Evolutionary conservation across 2,113 vertebrate species (phyloP), one percentile per base, ranked within the genome.

Genomic region (Phalacrocorax pelagicus): DNA sequence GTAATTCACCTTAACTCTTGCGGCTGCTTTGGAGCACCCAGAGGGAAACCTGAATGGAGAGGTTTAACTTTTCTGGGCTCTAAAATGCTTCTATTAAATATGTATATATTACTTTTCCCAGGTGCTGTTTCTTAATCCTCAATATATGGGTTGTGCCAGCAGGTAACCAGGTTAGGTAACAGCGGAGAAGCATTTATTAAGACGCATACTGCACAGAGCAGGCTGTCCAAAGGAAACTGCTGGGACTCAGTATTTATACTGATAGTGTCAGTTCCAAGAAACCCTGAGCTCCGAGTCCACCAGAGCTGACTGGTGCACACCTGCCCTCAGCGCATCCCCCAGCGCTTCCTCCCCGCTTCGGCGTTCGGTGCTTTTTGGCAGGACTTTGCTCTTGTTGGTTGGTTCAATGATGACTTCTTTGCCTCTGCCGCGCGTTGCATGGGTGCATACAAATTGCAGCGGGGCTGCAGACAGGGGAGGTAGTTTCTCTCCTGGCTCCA

Each of bases 71-170:
- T 32, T 83, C 14, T 42, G 47, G 23, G 42, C 27, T 82, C 63
- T 66, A 54, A 92, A 90, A 86, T 49, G 8, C 23, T 90, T 59
- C 75, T 61, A 36, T 80, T 88, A 73, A 82, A 75, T n/a, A 52
- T 6, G 8, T 36, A 23, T 40, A 16, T 52, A 77, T 49, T 52
- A 11, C 11, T 75, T 83, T 83, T 83, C 42, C 73, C 58, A 77
- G 79, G 44, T 52, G 57, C 20, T 73, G 12, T 58, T 94, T 74
- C 77, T 78, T 71, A 70, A 57, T 52, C 49, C 27, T 23, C 15
- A 57, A n/a, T 49, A 32, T 5, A 61, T 11, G 40, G 1, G 0
- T 52, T 32, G 30, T 81, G 55, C 70, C 81, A 87, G 40, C 52
- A 61, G 36, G 79, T 75, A 87, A 93, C 59, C 12, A 87, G 63